Conservation (phyloP, 1,140 invertebrate genomes). For the Tenebrio molitor region DNA sequence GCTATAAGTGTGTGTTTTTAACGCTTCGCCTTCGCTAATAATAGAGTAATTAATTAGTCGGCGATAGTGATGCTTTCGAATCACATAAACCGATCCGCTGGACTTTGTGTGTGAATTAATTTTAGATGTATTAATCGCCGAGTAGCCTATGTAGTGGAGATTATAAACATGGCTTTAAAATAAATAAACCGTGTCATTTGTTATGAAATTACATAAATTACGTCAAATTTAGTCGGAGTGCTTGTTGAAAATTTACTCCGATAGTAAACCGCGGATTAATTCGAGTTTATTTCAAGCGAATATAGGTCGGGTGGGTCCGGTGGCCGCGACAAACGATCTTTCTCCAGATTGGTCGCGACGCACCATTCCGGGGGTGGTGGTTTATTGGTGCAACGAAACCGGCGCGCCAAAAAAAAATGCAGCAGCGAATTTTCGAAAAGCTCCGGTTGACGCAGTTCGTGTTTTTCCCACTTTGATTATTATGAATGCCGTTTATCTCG, state of each 20-base stretch:
- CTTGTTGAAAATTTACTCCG: not conserved
- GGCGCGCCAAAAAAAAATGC: too few species aligned
- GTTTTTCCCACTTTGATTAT: constrained; percentile 3
- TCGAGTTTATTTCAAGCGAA: constrained; percentile 1
- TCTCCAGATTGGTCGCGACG: too few species aligned
- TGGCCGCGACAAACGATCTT: too few species aligned
- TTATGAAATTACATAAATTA: constrained; percentile 7
- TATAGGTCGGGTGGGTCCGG: not conserved
- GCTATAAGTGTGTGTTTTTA: constrained; percentile 29
- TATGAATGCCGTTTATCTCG: constrained; percentile 3
- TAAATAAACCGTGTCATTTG: constrained; percentile 15
- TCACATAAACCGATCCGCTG: constrained; percentile 5
- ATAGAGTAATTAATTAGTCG: constrained; percentile 33
- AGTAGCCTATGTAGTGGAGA: too few species aligned
- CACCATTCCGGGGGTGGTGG: too few species aligned
- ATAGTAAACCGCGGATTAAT: not conserved
- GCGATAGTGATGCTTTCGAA: constrained; percentile 1
- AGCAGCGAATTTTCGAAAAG: too few species aligned
- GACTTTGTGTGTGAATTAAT: constrained; percentile 5
- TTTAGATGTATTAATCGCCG: not conserved
- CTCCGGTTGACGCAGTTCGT: too few species aligned
- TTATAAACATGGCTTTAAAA: constrained; percentile 1
- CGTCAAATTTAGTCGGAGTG: not conserved
- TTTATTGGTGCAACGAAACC: too few species aligned
- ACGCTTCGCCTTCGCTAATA: constrained; percentile 14